A percentile compares a stretch with the other conserved stretches of the same genome.
Conservation (phyloP, 2,113 vertebrate species). For the Larimichthys polyactis region DNA sequence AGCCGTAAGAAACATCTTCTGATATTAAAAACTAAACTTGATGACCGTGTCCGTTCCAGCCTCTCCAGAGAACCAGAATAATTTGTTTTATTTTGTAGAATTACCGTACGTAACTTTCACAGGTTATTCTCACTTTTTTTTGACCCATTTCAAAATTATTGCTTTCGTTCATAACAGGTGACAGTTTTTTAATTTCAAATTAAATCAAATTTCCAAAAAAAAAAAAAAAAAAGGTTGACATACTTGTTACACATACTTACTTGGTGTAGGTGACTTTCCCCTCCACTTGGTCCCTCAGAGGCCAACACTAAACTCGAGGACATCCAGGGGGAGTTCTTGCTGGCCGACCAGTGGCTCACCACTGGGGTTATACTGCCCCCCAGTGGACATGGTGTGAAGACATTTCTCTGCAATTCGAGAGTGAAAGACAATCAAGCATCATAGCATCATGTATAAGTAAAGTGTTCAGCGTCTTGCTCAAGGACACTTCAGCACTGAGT, state of each 20-base stretch:
- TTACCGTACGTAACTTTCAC: background rate
- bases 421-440: background rate
- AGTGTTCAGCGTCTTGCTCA: background rate
- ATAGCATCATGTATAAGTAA: background rate
- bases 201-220: too few species aligned
- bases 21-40: background rate
- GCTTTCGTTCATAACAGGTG: background rate
- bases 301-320: conserved; percentile 16
- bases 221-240: background rate
- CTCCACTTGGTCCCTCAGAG: conserved; percentile 38
- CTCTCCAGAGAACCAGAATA: background rate
- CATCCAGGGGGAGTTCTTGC: conserved; percentile 46
- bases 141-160: background rate
- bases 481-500: background rate
- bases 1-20: background rate
- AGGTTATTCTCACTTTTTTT: background rate
- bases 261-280: conserved; percentile 4
- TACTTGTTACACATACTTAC: background rate
- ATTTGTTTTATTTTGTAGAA: conserved; percentile 2
- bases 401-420: background rate
- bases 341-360: conserved; percentile 33
- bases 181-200: background rate
- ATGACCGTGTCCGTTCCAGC: background rate
- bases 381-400: conserved; percentile 61
- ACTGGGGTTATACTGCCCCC: conserved; percentile 80